Percentiles rank a stretch among this genome's conserved stretches.
These are phyloP conservation scores for Brachionus asplanchnoidis DNA, from an alignment of 1,140 invertebrate species.

Conservation along the genomic window DNA sequence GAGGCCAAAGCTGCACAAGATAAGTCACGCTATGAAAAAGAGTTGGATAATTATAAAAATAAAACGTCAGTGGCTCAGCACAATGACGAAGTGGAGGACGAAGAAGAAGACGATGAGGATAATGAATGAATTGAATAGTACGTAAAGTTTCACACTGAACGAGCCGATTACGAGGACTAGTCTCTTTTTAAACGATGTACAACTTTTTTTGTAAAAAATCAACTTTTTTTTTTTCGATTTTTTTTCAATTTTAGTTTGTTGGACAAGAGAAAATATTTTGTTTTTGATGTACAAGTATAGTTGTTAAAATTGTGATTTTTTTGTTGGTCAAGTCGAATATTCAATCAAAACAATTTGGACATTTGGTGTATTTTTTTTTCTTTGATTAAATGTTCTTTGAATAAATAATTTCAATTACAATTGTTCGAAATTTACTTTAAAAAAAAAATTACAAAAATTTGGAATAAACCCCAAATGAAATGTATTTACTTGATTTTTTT, in stretches of 20 bases:
- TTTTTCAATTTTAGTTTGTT: not conserved
- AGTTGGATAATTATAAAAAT: conserved; percentile 43
- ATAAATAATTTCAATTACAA: not conserved
- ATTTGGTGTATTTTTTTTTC: not conserved
- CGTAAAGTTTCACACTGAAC: not conserved
- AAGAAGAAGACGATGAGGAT: conserved; percentile 8
- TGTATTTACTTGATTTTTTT: not conserved
- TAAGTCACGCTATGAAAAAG: conserved; percentile 81
- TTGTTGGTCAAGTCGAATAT: not conserved
- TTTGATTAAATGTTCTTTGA: not conserved
- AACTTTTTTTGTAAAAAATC: not conserved
- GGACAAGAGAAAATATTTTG: not conserved
- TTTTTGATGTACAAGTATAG: not conserved
- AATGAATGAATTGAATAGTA: not conserved
- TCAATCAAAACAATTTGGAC: not conserved
- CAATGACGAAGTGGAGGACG: not conserved
- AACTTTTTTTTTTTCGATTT: not conserved
- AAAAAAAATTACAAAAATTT: not conserved
- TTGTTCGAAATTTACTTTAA: not conserved
- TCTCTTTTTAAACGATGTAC: not conserved
- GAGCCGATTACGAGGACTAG: not conserved
- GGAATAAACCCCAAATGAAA: not conserved
- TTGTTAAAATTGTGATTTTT: not conserved
- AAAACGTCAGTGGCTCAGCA: not conserved
- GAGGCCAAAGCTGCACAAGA: conserved; percentile 89